Evolutionary conservation across 2,888 invertebrate species (phyloP).

Genomic region (Tridacna gigas): DNA sequence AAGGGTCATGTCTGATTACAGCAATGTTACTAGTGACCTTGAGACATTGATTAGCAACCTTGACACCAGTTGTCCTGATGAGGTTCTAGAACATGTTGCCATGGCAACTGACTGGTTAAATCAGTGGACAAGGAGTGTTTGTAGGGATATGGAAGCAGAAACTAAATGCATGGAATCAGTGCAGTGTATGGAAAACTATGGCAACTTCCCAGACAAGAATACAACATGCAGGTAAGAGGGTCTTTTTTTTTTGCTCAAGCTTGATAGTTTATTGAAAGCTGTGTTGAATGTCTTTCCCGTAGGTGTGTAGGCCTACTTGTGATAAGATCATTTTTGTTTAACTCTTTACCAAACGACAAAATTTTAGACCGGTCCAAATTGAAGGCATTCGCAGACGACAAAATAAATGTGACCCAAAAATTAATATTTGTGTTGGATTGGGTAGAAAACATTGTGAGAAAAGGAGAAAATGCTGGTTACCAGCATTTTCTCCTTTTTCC

Average conservation of each 20-base stretch:
- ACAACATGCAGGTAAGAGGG: slow-evolving; percentile 47
- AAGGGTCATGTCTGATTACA: neutral
- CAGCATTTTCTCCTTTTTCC: no score
- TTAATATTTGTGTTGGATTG: no score
- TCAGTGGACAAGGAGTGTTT: slow-evolving; percentile 16
- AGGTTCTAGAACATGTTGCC: slow-evolving; percentile 13
- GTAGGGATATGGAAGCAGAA: slow-evolving; percentile 11
- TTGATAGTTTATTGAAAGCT: no score
- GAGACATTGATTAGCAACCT: slow-evolving; percentile 7
- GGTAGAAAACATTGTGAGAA: no score
- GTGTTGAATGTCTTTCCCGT: no score
- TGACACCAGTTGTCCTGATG: slow-evolving; percentile 23
- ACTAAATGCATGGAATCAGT: slow-evolving; percentile 37
- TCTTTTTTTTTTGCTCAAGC: neutral
- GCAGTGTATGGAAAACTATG: slow-evolving; percentile 37
- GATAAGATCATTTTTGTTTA: no score
- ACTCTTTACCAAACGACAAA: no score
- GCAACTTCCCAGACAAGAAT: slow-evolving; percentile 39
- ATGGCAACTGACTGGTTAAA: slow-evolving; percentile 28
- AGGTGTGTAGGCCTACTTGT: no score
- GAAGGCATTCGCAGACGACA: no score
- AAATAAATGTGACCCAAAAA: no score
- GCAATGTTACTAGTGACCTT: slow-evolving; percentile 9
- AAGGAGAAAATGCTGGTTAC: no score
- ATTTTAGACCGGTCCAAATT: no score